These are phyloP conservation scores for Loxodonta africana DNA, from an alignment of 2,113 vertebrate species.

Conservation along the genomic window DNA sequence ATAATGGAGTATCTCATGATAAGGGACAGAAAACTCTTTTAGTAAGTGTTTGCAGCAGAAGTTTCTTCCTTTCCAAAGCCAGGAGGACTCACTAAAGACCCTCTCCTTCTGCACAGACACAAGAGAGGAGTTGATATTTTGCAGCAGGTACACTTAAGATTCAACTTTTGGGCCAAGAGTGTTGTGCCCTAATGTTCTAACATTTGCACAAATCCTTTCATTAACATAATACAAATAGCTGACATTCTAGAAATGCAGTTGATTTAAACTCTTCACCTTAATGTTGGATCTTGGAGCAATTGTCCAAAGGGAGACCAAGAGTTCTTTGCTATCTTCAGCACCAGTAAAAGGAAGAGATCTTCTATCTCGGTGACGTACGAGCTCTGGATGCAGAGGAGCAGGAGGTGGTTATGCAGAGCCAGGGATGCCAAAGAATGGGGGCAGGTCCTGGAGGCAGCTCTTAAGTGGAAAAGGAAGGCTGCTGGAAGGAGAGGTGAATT, in stretches of 20 bases:
- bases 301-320: background rate
- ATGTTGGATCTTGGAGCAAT: background rate
- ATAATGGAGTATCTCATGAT: background rate
- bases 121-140: background rate
- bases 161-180: slow-evolving; percentile 8
- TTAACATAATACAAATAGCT: background rate
- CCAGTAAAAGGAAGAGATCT: background rate
- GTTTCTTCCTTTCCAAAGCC: background rate
- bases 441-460: background rate
- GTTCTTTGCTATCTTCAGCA: background rate
- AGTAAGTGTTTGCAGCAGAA: background rate
- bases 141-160: background rate
- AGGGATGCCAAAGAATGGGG: background rate
- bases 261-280: slow-evolving; percentile 26
- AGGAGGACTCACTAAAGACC: no score
- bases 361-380: background rate
- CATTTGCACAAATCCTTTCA: background rate
- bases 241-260: background rate
- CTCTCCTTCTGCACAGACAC: background rate
- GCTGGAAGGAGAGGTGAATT: background rate
- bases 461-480: background rate
- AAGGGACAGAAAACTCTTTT: background rate
- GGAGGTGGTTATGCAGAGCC: rapidly evolving
- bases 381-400: background rate
- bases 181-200: background rate